These are phyloP conservation scores for Zaprionus davidi DNA, from an alignment of 1,140 invertebrate species.

Conservation along the genomic window DNA sequence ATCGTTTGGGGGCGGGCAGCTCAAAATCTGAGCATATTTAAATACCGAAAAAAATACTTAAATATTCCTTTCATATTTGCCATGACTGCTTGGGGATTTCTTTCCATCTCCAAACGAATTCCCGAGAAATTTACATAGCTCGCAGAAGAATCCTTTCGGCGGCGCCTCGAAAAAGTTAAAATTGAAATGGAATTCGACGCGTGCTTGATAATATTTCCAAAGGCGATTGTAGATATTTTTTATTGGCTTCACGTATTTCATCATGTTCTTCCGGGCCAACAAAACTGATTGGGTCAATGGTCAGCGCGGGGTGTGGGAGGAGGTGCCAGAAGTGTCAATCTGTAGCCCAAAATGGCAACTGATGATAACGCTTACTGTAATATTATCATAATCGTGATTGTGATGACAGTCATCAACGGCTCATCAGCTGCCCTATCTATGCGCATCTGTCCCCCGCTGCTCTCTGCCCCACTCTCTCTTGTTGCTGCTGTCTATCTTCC, in stretches of 20 bases:
- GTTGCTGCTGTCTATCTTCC: not conserved
- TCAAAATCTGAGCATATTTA: constrained; percentile 1
- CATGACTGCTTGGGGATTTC: not conserved
- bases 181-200: constrained; percentile 2
- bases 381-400: constrained; percentile 76
- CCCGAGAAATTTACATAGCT: not conserved
- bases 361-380: constrained; percentile 67
- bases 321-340: constrained; percentile 15
- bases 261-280: not conserved
- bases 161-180: constrained; percentile 3
- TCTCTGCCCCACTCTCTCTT: not conserved
- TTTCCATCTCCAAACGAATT: not conserved
- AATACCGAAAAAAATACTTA: constrained; percentile 6
- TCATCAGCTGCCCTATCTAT: constrained; percentile 49
- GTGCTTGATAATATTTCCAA: constrained; percentile 1
- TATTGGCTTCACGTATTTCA: constrained; percentile 16
- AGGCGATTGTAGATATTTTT: not conserved
- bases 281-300: constrained; percentile 15
- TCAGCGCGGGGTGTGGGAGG: not conserved
- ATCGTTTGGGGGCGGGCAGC: not conserved
- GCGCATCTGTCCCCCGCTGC: not conserved
- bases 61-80: constrained; percentile 5
- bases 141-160: not conserved
- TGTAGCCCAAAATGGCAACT: constrained; percentile 21
- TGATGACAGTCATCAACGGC: constrained; percentile 78